Conservation (phyloP, 2,797 vertebrate species). For the Mallotus villosus region DNA sequence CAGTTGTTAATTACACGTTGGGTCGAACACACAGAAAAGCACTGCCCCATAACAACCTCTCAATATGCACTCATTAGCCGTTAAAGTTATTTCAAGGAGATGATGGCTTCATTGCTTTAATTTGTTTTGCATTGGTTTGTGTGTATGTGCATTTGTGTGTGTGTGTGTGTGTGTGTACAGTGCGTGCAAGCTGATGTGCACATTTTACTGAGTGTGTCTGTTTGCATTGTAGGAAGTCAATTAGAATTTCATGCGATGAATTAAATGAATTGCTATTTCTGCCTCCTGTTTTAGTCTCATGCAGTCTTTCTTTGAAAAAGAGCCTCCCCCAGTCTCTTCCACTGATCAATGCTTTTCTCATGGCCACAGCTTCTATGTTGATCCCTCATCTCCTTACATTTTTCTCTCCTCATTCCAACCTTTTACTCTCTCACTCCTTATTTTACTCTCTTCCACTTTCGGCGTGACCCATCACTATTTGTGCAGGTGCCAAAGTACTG, state of each 20-base stretch:
- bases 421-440: not conserved
- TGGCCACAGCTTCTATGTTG: not conserved
- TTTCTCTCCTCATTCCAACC: not conserved
- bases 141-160: not conserved
- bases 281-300: constrained; percentile 18
- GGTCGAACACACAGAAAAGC: constrained; percentile 13
- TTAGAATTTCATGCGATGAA: constrained; percentile 30
- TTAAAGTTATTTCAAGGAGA: constrained; percentile 42
- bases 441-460: not conserved
- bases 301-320: constrained; percentile 27
- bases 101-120: constrained; percentile 44
- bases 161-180: constrained; percentile 9
- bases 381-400: not conserved
- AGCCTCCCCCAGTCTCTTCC: constrained; percentile 46
- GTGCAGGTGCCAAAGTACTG: not conserved
- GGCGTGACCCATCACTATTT: constrained; percentile 6
- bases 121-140: constrained; percentile 27
- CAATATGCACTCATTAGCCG: constrained; percentile 41
- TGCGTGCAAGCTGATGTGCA: constrained; percentile 3
- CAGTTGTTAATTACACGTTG: constrained; percentile 45
- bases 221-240: constrained; percentile 29
- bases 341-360: constrained; percentile 28
- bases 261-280: constrained; percentile 28
- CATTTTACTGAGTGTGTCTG: no score
- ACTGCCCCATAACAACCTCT: constrained; percentile 29